Percentiles rank a stretch among this genome's conserved stretches.
Evolutionary conservation across 2,797 vertebrate genomes (phyloP).

Genomic region (Pyrocephalus nanus): DNA sequence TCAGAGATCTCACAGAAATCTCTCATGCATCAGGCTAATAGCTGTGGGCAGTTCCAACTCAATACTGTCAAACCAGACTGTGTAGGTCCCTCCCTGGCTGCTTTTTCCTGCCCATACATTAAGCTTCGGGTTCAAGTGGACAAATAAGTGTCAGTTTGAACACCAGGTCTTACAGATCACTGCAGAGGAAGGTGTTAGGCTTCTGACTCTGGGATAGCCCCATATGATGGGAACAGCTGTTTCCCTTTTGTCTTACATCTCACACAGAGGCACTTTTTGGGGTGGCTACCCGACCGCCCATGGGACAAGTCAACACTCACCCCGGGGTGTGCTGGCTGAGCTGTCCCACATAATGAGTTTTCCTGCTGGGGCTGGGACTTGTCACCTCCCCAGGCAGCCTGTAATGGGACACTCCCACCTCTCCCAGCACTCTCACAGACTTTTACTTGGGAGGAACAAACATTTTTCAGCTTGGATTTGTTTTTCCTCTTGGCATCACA

Average conservation of each 20-base stretch:
- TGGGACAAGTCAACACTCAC: accelerated
- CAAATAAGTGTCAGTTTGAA: accelerated
- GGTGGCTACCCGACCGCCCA: neutral
- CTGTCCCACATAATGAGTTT: accelerated
- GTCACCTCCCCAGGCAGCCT: neutral
- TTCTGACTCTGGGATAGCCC: neutral
- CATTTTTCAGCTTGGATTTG: neutral
- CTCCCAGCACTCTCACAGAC: neutral
- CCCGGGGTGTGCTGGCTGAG: neutral
- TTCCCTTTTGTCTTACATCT: neutral
- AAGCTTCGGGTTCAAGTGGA: neutral
- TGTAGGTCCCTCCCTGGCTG: neutral
- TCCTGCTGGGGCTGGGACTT: neutral
- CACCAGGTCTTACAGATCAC: neutral
- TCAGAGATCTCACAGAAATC: neutral
- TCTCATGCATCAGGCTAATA: neutral
- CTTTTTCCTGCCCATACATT: accelerated
- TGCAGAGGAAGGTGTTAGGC: neutral
- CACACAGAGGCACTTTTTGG: neutral
- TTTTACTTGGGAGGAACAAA: accelerated
- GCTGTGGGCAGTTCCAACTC: neutral
- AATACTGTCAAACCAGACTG: neutral
- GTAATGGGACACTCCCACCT: neutral
- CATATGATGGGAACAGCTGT: accelerated
- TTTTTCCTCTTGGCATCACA: neutral